Evolutionary conservation across 2,888 invertebrate genomes (phyloP).

Genomic region (Leucophenga maculata): DNA sequence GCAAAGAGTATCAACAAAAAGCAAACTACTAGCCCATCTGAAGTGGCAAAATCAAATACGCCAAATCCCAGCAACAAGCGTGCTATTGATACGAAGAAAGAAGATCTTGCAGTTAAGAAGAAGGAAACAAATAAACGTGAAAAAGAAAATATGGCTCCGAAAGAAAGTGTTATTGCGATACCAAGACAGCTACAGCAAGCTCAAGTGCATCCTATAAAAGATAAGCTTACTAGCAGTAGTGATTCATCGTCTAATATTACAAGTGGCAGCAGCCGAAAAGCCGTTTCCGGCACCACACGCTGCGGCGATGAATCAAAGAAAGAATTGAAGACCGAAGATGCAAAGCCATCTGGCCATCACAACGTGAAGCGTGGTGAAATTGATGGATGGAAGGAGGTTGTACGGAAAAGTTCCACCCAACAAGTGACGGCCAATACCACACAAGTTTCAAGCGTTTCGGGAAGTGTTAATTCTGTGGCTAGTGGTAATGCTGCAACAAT

Average conservation of each 20-base stretch:
- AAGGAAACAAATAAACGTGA: constrained; percentile 66
- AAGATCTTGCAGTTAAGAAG: constrained; percentile 38
- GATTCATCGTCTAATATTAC: constrained; percentile 49
- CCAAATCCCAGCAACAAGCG: neutral
- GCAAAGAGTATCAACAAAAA: constrained; percentile 39
- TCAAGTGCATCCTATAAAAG: constrained; percentile 28
- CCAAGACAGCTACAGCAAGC: constrained; percentile 35
- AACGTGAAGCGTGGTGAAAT: constrained; percentile 78
- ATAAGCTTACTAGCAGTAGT: constrained; percentile 39
- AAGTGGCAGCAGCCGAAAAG: constrained; percentile 72
- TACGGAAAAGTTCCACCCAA: constrained; percentile 83
- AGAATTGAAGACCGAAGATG: constrained; percentile 12
- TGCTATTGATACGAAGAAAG: constrained; percentile 11
- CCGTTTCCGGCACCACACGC: constrained; percentile 4
- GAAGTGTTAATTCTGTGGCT: constrained; percentile 41
- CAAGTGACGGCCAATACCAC: constrained; percentile 46
- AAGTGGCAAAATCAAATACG: constrained; percentile 16
- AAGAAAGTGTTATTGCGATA: constrained; percentile 45
- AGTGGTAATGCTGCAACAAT: constrained; percentile 37
- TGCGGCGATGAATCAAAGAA: constrained; percentile 1
- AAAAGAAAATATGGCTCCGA: constrained; percentile 71
- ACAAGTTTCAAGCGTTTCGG: constrained; percentile 26
- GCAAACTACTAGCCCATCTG: constrained; percentile 26
- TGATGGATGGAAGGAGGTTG: constrained; percentile 98
- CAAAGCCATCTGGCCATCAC: constrained; percentile 5